Percentiles rank a stretch among this genome's conserved stretches.
These are phyloP conservation scores for Bufo gargarizans DNA, from an alignment of 2,113 vertebrate genomes.

Conservation along the genomic window DNA sequence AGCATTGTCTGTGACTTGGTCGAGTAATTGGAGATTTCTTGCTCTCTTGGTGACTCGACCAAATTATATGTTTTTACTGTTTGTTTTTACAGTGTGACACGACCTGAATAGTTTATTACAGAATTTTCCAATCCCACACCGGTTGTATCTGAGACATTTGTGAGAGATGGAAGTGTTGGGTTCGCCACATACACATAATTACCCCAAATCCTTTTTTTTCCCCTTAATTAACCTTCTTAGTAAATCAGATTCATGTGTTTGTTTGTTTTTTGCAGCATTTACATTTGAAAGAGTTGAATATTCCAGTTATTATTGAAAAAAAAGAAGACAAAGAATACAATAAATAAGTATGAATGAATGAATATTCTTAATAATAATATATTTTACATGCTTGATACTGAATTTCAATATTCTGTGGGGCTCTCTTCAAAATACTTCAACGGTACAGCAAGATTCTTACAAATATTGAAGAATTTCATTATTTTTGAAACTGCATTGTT, in stretches of 20 bases:
- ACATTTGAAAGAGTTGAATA: background rate
- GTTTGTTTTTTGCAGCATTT: background rate
- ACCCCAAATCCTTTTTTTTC: too few relatives aligned
- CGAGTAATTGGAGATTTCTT: slow-evolving; percentile 77
- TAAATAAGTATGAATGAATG: background rate
- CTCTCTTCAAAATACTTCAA: background rate
- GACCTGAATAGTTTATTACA: slow-evolving; percentile 65
- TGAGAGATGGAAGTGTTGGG: background rate
- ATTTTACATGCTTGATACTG: background rate
- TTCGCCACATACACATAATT: background rate
- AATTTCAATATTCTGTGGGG: background rate
- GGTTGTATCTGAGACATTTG: slow-evolving; percentile 70
- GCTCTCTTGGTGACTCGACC: slow-evolving; percentile 66
- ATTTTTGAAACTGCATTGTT: background rate
- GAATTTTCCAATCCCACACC: slow-evolving; percentile 66
- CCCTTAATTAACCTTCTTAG: background rate
- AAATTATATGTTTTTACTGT: slow-evolving; percentile 70
- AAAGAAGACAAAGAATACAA: background rate
- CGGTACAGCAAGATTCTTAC: background rate
- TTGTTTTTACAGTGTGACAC: slow-evolving; percentile 71
- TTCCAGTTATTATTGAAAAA: background rate
- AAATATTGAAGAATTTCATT: background rate
- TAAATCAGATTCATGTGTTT: background rate
- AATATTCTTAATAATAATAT: slow-evolving; percentile 6
- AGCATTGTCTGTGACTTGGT: slow-evolving; percentile 70